Evolutionary conservation across 1,140 invertebrate species (phyloP).

Genomic region (Melanaphis sacchari): DNA sequence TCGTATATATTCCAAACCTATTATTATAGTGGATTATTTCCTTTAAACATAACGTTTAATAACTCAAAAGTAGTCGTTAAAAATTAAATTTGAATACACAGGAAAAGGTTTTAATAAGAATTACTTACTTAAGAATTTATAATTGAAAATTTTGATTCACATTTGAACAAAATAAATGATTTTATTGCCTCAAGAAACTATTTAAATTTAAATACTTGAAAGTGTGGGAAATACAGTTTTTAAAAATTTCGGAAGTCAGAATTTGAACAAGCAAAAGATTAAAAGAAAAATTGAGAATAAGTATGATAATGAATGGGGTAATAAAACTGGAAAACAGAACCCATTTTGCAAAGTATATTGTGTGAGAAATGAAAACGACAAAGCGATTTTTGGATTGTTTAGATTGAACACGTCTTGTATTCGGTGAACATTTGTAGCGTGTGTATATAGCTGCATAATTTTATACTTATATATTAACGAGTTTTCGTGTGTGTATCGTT

Average conservation of each 20-base stretch:
- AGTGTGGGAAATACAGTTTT: background rate
- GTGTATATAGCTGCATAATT: background rate
- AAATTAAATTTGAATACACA: background rate
- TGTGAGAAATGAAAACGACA: too few relatives aligned
- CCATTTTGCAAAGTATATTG: background rate
- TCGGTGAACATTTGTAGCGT: background rate
- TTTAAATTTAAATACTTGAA: background rate
- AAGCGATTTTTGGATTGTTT: background rate
- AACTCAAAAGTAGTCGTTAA: background rate
- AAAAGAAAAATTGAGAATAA: background rate
- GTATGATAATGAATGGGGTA: background rate
- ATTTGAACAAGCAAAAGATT: background rate
- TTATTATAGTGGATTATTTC: too few relatives aligned
- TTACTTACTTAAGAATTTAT: background rate
- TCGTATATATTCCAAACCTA: background rate
- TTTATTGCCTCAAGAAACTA: too few relatives aligned
- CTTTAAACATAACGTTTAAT: too few relatives aligned
- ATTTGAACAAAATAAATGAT: background rate
- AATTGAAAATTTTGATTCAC: background rate
- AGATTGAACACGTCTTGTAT: background rate
- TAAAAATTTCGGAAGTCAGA: background rate
- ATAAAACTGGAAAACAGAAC: background rate
- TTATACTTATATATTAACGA: background rate
- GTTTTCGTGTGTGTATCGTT: background rate
- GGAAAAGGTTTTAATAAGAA: background rate